Base-by-base conservation (phyloP, 2,113 vertebrate species). In the Meriones unguiculatus region DNA sequence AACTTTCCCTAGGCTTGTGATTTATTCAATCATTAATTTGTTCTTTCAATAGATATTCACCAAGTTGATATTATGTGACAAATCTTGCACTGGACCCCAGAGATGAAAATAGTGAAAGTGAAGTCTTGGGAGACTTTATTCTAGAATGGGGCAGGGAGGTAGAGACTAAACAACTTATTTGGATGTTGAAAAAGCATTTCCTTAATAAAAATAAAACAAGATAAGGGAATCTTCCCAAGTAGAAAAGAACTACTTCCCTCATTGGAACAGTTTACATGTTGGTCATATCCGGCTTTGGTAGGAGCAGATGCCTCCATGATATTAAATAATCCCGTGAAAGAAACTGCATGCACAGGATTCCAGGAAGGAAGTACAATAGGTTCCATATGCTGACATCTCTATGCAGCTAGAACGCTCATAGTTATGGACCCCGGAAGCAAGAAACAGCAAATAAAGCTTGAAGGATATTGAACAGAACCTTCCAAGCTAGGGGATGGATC, bases 41-140 rank as follows among this genome's bases (percentile, higher is more conserved):
- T n/a, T 87, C 88, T 65, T 75, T 95, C 25, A 14, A 22, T 57
- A 77, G 20, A n/a, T 84, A 76, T 14, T 87, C 62, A 46, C 32
- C n/a, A 57, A 80, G 30, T 41, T 22, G 32, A 41, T 52, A n/a
- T 13, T 17, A 30, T n/a, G 30, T 90, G 69, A 13, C 50, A 24
- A 76, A 90, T 76, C 30, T 78, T 78, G 38, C 84, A 70, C 38
- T 52, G 41, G 50, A 4, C 64, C 35, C 38, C 62, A 84, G n/a
- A 89, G 35, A 73, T 57, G 18, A 69, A 86, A 46, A 96, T 35
- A 80, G 32, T 62, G 82, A 88, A 91, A 87, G 52, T 73, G 2
- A 80, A 95, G 54, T 91, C 78, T 59, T 82, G n/a, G 89, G 50
- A 91, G 69, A 89, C 4, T 87, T 89, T 85, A n/a, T 65, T 84